Evolutionary conservation across 2,113 vertebrate genomes (phyloP), one percentile per base, ranked within the genome.

Genomic region (Coturnix japonica): DNA sequence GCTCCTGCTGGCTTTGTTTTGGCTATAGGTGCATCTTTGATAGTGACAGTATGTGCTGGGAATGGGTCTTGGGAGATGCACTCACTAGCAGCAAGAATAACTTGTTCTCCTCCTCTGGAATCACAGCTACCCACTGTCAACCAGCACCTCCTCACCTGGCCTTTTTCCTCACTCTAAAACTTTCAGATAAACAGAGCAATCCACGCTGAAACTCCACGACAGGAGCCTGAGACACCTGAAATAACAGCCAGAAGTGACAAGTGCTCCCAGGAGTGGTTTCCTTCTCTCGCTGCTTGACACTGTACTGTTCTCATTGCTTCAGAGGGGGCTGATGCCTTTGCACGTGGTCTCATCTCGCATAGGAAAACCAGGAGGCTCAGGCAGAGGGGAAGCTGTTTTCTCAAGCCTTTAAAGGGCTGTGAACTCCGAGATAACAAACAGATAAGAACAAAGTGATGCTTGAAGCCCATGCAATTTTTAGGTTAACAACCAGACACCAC

Each of bases 231-330:
- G 60, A 77, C 71, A 71, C 78, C 66, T 93, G 84, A 85, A 93
- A 77, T 85, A 91, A 92, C 81, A 91, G 54, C 59, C 1, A 37
- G 57, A 72, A 85, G 65, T 71, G 84, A 94, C 84, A 93, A 87
- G 64, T 23, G 35, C 51, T 96, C 94, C 91, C 81, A 43, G 41
- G 75, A 80, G 91, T 39, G 35, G 46, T 63, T 87, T 76, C 31
- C 60, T 65, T 73, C 70, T 89, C 76, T 51, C 20, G 51, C 30
- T 44, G 71, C 65, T 67, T 77, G 81, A 91, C 81, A 76, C 67
- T 56, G 87, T 20, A 2, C 70, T 61, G 53, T 51, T 77, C 56
- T 49, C 63, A 53, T 30, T 8, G 28, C 35, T 39, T 76, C 80
- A 74, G 44, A 35, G 65, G 85, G 46, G 64, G 22, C 82, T 74